Evolutionary conservation across 2,113 vertebrate genomes (phyloP).

Genomic region (Meles meles): DNA sequence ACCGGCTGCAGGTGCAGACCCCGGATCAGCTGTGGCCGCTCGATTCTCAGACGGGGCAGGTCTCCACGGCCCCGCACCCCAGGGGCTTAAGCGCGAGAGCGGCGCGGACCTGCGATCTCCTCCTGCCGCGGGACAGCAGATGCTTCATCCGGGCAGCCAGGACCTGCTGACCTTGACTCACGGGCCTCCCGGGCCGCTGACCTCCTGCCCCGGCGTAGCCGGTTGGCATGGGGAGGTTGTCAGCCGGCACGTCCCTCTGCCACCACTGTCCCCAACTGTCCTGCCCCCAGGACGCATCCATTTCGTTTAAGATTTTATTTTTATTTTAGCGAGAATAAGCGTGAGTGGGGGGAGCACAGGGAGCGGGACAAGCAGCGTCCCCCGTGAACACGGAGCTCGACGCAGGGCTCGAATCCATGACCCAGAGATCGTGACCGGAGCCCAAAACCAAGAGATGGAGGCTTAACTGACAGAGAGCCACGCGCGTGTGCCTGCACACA

Average conservation of each 20-base stretch:
- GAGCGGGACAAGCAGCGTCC: background rate
- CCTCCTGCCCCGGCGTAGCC: background rate
- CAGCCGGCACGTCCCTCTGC: background rate
- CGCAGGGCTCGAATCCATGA: background rate
- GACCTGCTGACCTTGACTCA: background rate
- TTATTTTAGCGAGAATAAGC: background rate
- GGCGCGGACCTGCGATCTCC: too few species aligned
- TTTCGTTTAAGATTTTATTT: background rate
- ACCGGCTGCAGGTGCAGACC: accelerated
- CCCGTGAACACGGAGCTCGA: background rate
- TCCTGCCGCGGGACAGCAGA: background rate
- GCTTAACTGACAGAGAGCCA: background rate
- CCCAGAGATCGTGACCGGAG: background rate
- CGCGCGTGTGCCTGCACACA: background rate
- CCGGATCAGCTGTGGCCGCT: accelerated
- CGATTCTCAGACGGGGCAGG: too few species aligned
- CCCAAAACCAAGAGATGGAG: background rate
- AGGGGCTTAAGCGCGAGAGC: accelerated
- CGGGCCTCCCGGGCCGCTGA: background rate
- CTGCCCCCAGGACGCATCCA: background rate
- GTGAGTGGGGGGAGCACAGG: background rate
- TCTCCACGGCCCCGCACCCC: too few species aligned
- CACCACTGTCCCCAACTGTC: background rate
- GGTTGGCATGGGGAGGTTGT: background rate
- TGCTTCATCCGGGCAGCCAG: too few species aligned